phyloP scores from a whole-genome alignment of 64 coral and sea anemone genomes.

The Cladopsammia gracilis region DNA sequence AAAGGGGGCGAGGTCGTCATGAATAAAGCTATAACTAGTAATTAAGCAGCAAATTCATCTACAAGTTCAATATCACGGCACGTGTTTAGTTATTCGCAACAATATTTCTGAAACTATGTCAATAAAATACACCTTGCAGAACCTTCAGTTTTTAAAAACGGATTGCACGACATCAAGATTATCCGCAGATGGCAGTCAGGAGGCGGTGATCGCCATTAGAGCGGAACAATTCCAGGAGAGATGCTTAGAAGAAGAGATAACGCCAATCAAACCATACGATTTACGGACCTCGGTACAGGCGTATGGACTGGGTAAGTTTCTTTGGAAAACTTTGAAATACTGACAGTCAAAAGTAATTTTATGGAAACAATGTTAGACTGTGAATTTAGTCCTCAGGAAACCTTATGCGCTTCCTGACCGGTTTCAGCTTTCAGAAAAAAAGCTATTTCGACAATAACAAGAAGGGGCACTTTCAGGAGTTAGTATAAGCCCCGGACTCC shows the following conservation, averaged over 20 bases:
- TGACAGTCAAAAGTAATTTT: conserved; percentile 2
- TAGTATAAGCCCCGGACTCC: no score
- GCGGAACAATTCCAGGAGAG: not conserved
- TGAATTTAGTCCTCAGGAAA: not conserved
- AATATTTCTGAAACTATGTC: not conserved
- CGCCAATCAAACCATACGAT: conserved; percentile 9
- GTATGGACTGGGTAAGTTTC: conserved; percentile 4
- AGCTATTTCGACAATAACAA: no score
- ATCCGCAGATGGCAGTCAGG: not conserved
- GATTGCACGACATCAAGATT: conserved; percentile 6
- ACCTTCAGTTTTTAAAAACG: conserved; percentile 21
- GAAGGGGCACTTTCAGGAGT: no score
- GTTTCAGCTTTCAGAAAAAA: no score
- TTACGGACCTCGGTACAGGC: not conserved
- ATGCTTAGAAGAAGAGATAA: not conserved
- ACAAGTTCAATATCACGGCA: no score
- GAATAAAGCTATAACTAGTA: conserved; percentile 16
- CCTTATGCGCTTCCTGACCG: no score
- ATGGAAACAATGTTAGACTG: not conserved
- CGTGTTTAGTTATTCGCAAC: no score
- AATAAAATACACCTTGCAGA: not conserved
- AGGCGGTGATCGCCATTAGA: conserved; percentile 1
- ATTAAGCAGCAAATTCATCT: conserved; percentile 7
- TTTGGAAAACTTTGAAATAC: conserved; percentile 3
- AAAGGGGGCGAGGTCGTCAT: not conserved